Percentiles rank a stretch among this genome's conserved stretches.
Evolutionary conservation across 1,140 invertebrate genomes (phyloP).

Genomic region (Galleria mellonella): DNA sequence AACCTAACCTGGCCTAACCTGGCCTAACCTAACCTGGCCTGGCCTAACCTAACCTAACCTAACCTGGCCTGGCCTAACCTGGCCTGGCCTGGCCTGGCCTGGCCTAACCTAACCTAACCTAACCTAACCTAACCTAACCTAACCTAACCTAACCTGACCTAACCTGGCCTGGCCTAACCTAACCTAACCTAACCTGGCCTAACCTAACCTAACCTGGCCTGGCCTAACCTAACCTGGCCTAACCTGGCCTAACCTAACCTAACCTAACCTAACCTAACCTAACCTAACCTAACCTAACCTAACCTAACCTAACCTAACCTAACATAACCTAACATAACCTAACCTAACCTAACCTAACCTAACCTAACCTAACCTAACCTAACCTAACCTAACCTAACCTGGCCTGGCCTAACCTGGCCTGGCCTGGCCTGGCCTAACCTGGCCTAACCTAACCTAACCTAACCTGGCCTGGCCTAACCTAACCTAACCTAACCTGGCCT

Average conservation of each 20-base stretch:
- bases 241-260: constrained; percentile 21
- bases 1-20: constrained; percentile 17
- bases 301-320: constrained; percentile 17
- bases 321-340: constrained; percentile 24
- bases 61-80: constrained; percentile 18
- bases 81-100: constrained; percentile 12
- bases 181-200: constrained; percentile 16
- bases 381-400: constrained; percentile 16
- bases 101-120: constrained; percentile 11
- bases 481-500: constrained; percentile 17
- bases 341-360: constrained; percentile 24
- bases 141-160: constrained; percentile 15
- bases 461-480: constrained; percentile 9
- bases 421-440: constrained; percentile 8
- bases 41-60: constrained; percentile 5
- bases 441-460: constrained; percentile 12
- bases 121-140: constrained; percentile 21
- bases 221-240: constrained; percentile 23
- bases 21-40: constrained; percentile 19
- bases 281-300: constrained; percentile 14
- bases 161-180: constrained; percentile 6
- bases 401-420: constrained; percentile 13
- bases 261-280: constrained; percentile 4
- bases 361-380: constrained; percentile 22
- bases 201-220: constrained; percentile 22